phyloP scores from a whole-genome alignment of 2,113 vertebrate species.

The Nannobrachium achirus region DNA sequence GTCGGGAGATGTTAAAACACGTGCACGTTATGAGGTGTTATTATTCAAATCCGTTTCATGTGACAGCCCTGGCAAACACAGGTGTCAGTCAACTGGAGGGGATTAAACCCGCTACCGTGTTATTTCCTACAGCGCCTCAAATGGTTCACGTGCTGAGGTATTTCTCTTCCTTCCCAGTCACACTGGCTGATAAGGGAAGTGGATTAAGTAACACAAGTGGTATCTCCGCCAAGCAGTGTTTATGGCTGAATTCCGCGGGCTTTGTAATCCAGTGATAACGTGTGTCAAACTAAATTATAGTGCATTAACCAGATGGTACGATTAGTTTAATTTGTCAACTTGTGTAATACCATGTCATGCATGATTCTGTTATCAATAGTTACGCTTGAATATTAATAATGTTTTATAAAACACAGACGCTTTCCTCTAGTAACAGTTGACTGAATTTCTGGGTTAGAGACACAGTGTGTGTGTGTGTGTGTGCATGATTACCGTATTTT shows the following conservation, averaged over 20 bases:
- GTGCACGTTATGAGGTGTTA: constrained; percentile 29
- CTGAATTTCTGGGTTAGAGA: too few relatives aligned
- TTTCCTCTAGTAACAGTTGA: neutral
- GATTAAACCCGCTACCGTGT: constrained; percentile 55
- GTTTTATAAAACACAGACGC: neutral
- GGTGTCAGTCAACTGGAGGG: constrained; percentile 50
- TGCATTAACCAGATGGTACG: constrained; percentile 9
- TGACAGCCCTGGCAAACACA: constrained; percentile 39
- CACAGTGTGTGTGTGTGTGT: too few relatives aligned
- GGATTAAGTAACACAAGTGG: constrained; percentile 5
- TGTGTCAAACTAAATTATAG: constrained; percentile 23
- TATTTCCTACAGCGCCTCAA: constrained; percentile 28
- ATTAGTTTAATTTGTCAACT: neutral
- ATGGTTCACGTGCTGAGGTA: constrained; percentile 24
- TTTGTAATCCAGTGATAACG: constrained; percentile 33
- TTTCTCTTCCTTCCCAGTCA: constrained; percentile 18
- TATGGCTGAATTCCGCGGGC: neutral
- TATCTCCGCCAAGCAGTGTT: constrained; percentile 29
- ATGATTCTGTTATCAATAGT: neutral
- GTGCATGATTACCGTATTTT: too few relatives aligned
- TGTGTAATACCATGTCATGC: neutral
- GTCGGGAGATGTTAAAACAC: constrained; percentile 30
- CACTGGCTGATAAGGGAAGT: constrained; percentile 43
- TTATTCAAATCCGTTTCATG: constrained; percentile 56
- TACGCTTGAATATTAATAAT: too few relatives aligned